A percentile compares a stretch with the other conserved stretches of the same genome.
Conservation (phyloP, 92 coral and sea anemone species). For the Phenganax subtilis region DNA sequence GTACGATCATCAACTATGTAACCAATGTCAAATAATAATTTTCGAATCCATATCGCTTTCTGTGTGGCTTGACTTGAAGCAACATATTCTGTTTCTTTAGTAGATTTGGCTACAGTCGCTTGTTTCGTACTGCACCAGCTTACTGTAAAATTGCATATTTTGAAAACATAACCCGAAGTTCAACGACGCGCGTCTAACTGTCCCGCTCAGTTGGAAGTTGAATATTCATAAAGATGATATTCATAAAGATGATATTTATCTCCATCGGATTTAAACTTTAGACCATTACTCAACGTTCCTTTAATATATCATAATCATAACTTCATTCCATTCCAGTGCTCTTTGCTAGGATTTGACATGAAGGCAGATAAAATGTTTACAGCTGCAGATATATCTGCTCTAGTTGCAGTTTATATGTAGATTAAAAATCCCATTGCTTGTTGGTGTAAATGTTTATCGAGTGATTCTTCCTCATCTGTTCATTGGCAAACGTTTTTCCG, state of each 20-base stretch:
- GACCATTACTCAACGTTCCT: slow-evolving; percentile 11
- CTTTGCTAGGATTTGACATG: too few species aligned
- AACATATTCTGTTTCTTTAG: slow-evolving; percentile 36
- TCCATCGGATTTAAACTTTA: slow-evolving; percentile 19
- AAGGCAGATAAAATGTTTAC: too few species aligned
- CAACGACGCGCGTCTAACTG: slow-evolving; percentile 18
- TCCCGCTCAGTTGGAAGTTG: slow-evolving; percentile 40
- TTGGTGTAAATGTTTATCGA: too few species aligned
- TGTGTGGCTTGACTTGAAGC: slow-evolving; percentile 38
- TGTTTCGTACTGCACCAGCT: slow-evolving; percentile 38
- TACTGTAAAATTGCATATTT: slow-evolving; percentile 30
- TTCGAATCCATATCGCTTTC: slow-evolving; percentile 38
- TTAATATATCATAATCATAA: too few species aligned
- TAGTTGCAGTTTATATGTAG: too few species aligned
- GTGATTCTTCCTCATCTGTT: too few species aligned
- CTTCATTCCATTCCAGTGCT: too few species aligned
- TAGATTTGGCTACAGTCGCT: background rate
- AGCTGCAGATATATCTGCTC: too few species aligned
- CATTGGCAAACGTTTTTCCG: too few species aligned
- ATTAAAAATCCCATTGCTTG: too few species aligned
- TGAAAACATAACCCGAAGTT: slow-evolving; percentile 39
- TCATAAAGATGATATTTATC: slow-evolving; percentile 27
- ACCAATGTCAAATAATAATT: slow-evolving; percentile 39
- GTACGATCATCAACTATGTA: slow-evolving; percentile 28
- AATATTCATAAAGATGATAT: slow-evolving; percentile 24